Base-by-base conservation (phyloP, 2,113 vertebrate genomes). In the Pangasianodon hypophthalmus region DNA sequence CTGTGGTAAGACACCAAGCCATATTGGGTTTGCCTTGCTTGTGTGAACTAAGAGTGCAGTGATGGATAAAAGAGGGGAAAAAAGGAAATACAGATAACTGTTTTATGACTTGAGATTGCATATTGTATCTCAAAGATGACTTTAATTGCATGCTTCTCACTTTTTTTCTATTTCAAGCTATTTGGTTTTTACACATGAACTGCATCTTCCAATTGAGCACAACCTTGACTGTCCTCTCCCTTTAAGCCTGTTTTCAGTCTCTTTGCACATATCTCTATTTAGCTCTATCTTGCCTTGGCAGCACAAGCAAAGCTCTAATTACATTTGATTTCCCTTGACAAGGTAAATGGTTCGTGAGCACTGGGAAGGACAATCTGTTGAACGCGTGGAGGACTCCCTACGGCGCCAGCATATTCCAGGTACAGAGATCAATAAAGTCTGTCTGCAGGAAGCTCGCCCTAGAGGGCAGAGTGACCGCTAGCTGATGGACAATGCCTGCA, bases 381-480 rank as follows among this genome's bases (percentile, higher is more conserved):
- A 99, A 99, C 92, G 98, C 98, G 14, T 99, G 98, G 98, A 97
- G 98, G 95, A 99, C 98, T 93, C 98, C 98, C 50, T 99, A 99
- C 0, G 98, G 98, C 96, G 98, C 98, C 95, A 99, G 98, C 95
- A 99, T 99, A 96, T 99, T 99, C 96, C 98, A 99, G 98, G 98
- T 99, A 95, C 92, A 81, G 86, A 87, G 91, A 95, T 95, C 95
- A 92, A 95, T 95, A 93, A 75, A 54, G 75, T 85, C 91, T 91
- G 93, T 95, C 93, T 95, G 93, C 91, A 93, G 95, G 89, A 94
- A 94, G 93, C 62, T 88, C 87, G 75, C 89, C 91, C 92, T 92
- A 92, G 94, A 95, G 95, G 95, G 91, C 94, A 93, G 89, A 80
- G 92, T 50, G 93, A 94, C 94, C 94, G 93, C 94, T 93, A 94